phyloP scores from a whole-genome alignment of 2,888 invertebrate genomes.

The Hyposoter dolosus region DNA sequence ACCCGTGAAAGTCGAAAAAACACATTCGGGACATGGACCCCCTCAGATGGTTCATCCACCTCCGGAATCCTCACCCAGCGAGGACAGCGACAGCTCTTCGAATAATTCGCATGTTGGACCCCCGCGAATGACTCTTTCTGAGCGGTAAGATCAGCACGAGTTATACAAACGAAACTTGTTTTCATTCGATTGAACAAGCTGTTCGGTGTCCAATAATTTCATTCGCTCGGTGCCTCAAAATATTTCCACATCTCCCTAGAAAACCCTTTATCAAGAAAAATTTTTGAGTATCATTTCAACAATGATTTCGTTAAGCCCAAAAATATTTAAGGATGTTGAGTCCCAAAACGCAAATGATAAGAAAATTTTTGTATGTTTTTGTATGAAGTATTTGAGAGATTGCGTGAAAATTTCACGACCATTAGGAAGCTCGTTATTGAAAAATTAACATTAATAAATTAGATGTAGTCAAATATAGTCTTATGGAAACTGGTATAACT shows the following conservation, averaged over 20 bases:
- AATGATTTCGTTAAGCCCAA: not conserved
- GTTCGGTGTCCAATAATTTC: not conserved
- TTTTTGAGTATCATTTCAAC: no score
- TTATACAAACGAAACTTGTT: not conserved
- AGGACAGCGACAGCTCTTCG: constrained; percentile 87
- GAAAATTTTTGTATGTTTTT: no score
- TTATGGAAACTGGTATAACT: no score
- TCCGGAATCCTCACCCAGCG: constrained; percentile 87
- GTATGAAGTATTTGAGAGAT: no score
- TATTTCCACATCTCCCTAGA: not conserved
- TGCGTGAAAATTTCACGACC: no score
- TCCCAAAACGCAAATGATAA: no score
- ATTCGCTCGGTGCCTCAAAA: not conserved
- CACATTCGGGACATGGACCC: constrained; percentile 79
- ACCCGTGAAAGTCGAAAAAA: constrained; percentile 82
- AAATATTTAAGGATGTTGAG: no score
- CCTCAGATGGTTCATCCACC: constrained; percentile 80
- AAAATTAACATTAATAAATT: no score
- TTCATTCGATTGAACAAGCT: not conserved
- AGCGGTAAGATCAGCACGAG: constrained; percentile 84
- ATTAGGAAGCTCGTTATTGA: no score
- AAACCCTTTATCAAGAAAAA: not conserved
- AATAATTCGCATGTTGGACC: constrained; percentile 87
- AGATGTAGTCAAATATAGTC: no score
- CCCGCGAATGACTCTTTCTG: constrained; percentile 91